These are phyloP conservation scores for Oplegnathus fasciatus DNA, from an alignment of 2,113 vertebrate genomes.

Conservation along the genomic window DNA sequence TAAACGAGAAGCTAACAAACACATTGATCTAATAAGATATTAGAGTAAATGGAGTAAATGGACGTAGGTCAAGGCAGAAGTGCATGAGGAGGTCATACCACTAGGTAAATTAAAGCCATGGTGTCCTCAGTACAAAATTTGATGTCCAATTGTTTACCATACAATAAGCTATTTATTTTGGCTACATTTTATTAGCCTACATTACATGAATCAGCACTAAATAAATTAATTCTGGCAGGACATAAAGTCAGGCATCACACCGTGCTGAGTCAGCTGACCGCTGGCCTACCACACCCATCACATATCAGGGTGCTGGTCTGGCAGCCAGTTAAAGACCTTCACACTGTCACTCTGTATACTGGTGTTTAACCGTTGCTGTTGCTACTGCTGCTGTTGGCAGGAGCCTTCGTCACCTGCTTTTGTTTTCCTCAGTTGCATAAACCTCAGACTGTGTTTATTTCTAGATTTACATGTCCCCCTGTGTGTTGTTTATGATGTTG, in stretches of 20 bases:
- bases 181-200: background rate
- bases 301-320: background rate
- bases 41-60: background rate
- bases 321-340: background rate
- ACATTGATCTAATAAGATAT: background rate
- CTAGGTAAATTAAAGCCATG: background rate
- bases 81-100: background rate
- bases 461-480: background rate
- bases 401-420: background rate
- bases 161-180: background rate
- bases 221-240: background rate
- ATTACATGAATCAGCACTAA: background rate
- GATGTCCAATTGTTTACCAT: background rate
- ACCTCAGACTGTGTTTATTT: constrained; percentile 23
- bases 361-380: background rate
- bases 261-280: constrained; percentile 25
- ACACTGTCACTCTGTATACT: background rate
- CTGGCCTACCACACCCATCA: background rate
- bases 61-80: background rate
- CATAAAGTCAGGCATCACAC: background rate
- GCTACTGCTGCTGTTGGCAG: background rate
- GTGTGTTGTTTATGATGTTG: constrained; percentile 23
- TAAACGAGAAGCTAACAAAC: background rate
- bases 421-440: constrained; percentile 18
- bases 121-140: background rate